These are phyloP conservation scores for Ceyx melanurus DNA, from an alignment of 2,113 vertebrate species.

Conservation along the genomic window DNA sequence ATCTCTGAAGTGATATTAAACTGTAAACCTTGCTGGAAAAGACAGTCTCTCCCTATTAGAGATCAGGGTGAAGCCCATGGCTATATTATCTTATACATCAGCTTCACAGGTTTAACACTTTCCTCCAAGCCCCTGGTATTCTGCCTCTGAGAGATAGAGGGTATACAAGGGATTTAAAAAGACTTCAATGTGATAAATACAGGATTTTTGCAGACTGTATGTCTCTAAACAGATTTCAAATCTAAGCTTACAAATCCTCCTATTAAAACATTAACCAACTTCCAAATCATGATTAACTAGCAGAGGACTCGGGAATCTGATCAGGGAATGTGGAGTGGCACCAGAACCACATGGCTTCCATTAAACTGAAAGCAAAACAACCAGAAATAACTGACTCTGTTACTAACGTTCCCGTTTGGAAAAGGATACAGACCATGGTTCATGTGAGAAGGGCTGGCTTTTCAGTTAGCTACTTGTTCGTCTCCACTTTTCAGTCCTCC, in stretches of 20 bases:
- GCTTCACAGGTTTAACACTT: not conserved
- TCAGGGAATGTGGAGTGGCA: not conserved
- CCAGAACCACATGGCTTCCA: not conserved
- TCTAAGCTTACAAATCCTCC: not conserved
- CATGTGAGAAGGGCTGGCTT: slow-evolving; percentile 3
- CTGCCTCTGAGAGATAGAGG: not conserved
- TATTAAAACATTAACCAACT: not conserved
- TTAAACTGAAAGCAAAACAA: not conserved
- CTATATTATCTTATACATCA: not conserved
- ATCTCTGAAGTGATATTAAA: not conserved
- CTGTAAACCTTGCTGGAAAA: slow-evolving; percentile 28
- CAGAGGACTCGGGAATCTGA: not conserved
- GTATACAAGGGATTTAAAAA: not conserved
- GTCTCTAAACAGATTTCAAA: slow-evolving; percentile 6
- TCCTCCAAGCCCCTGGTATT: not conserved
- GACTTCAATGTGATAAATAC: not conserved
- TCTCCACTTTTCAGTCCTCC: slow-evolving; percentile 23
- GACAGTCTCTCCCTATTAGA: slow-evolving; percentile 13
- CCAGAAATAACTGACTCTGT: slow-evolving; percentile 3
- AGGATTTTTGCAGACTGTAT: not conserved
- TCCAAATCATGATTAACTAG: not conserved
- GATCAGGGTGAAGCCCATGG: slow-evolving; percentile 10
- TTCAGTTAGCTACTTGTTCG: slow-evolving; percentile 16
- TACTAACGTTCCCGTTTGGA: not conserved
- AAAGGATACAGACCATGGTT: not conserved